Evolutionary conservation across 2,113 vertebrate species (phyloP), one percentile per base, ranked within the genome.

Genomic region (Deroptyus accipitrinus): DNA sequence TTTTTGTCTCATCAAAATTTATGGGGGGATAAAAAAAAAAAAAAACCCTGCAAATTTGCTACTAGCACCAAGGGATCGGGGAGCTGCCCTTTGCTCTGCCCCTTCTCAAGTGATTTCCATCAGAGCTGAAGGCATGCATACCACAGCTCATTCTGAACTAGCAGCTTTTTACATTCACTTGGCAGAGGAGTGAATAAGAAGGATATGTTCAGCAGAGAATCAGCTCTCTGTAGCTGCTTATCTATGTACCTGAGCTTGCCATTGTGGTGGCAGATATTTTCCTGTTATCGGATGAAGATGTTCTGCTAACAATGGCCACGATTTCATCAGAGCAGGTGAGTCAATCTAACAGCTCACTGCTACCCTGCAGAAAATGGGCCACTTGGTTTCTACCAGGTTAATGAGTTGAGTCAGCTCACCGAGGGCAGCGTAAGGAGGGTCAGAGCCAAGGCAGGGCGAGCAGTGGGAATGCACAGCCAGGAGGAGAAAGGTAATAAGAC

Each of bases 401-500:
- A 74, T 7, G 61, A 67, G 68, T 20, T 88, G 95, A 88, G 83
- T 95, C 92, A 94, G 76, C 76, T 78, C 76, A 83, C 28, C 1
- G 0, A 67, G 14, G 70, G 67, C 85, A 69, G 63, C 5, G 0
- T 22, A 7, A 33, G 52, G 68, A 74, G 76, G 83, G 73, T n/a
- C 68, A 17, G 76, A 80, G 88, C 75, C 54, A 74, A 83, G 2
- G 0, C 37, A 24, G 49, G 33, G 68, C 13, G n/a, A 86, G 79
- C 63, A 5, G n/a, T 54, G 88, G 46, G 61, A 94, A 97, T 88
- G 64, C 73, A n/a, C 83, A 54, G 88, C 92, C 92, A 86, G 83
- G 66, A 94, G 95, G 70, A 44, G 35, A 90, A 88, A 92, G 82
- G 19, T 25, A 37, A 81, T 25, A 41, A 81, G 41, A 9, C 6